Evolutionary conservation across 30 jellyfish, hydroid and myxozoan species (phyloP), one percentile per base, ranked within the genome.

Genomic region (Mastigias papua): DNA sequence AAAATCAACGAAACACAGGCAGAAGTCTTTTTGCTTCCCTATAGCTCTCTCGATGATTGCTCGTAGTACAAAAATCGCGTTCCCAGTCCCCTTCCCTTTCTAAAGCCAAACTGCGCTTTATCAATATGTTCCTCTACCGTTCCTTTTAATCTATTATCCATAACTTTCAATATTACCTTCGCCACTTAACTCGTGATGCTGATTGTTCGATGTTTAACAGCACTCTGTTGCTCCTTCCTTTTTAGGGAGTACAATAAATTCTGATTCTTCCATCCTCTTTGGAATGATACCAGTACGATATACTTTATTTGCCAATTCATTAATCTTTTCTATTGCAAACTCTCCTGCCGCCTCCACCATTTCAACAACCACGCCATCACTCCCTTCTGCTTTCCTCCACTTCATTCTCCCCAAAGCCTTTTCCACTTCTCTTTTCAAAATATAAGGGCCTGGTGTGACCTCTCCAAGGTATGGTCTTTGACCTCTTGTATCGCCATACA

Each of bases 341-440:
- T 48, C 51, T 1, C 80, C 77, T 28, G 88, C 80, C 28, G 22
- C 29, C 51, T 76, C 3, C 29, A 31, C 20, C 88, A 76, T 50
- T 48, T 76, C 88, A 23, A 76, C 78, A 32, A 15, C 34, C 29
- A 51, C 76, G 16, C 58, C 54, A 72, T 33, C 65, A 29, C 66
- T 58, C 5, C 88, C 88, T 31, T 46, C 54, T 76, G 76, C 78
- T 49, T 76, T 76, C 34, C 67, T 30, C 34, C 67, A 16, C 48
- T 72, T 72, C 65, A 72, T 72, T 27, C 33, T 60, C 33, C 72
- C 17, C 17, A 60, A 60, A 27, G 72, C 72, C 33, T 21, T 21
- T 69, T 34, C 80, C 50, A 69, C 80, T 23, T 69, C 80, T 6
- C 50, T 5, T 28, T 21, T 69, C 50, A 69, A 30, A 69, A 19